A percentile compares a stretch with the other conserved stretches of the same genome.
Evolutionary conservation across 2,888 invertebrate genomes (phyloP).

Genomic region (Melinopterus prodromus): DNA sequence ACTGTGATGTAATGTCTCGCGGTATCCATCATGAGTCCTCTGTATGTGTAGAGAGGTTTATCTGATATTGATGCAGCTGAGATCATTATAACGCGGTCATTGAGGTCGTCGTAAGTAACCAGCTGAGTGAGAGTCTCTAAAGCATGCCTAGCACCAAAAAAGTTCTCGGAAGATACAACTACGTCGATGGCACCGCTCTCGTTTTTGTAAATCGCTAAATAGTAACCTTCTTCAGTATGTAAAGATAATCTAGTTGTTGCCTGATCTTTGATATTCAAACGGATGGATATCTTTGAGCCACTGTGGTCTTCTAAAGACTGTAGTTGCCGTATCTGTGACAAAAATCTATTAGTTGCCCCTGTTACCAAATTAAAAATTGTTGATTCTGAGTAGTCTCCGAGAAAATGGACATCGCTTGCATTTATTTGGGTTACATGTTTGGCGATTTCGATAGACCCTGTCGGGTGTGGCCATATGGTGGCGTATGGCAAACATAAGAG

Average conservation of each 20-base stretch:
- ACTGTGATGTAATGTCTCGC: conserved; percentile 85
- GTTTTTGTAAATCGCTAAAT: conserved; percentile 60
- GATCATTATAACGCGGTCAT: conserved; percentile 68
- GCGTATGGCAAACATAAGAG: conserved; percentile 77
- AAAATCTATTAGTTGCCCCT: not conserved
- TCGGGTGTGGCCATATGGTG: conserved; percentile 84
- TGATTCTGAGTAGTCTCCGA: not conserved
- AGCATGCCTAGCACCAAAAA: conserved; percentile 74
- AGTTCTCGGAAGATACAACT: conserved; percentile 65
- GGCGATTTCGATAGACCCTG: conserved; percentile 66
- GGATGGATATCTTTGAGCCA: not conserved
- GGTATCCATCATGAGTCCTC: conserved; percentile 90
- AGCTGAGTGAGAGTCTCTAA: conserved; percentile 74
- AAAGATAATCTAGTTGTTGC: conserved; percentile 58
- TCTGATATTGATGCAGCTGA: conserved; percentile 73
- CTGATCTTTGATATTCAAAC: not conserved
- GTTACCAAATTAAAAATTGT: not conserved
- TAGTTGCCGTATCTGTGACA: not conserved
- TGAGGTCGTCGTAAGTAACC: conserved; percentile 71
- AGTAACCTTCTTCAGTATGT: conserved; percentile 69
- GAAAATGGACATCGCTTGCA: conserved; percentile 63
- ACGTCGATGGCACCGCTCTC: conserved; percentile 66
- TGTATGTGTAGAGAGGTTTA: conserved; percentile 84
- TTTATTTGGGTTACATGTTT: conserved; percentile 63
- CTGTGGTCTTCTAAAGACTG: not conserved